Conservation (phyloP, 2,113 vertebrate genomes). For the Apteryx owenii region DNA sequence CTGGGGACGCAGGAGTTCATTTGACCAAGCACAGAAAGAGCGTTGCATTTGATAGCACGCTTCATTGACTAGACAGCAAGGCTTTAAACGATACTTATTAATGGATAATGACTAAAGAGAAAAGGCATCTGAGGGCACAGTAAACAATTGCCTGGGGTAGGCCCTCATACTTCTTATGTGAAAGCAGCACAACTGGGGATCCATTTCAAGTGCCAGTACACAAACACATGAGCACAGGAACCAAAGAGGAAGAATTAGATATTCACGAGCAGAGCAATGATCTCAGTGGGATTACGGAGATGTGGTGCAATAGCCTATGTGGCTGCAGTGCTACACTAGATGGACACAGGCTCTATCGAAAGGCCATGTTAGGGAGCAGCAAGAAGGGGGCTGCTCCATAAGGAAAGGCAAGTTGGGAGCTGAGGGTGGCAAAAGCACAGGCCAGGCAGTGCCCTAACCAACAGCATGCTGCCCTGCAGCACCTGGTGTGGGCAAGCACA, state of each 20-base stretch:
- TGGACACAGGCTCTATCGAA: neutral
- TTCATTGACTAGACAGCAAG: neutral
- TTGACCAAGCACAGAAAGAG: neutral
- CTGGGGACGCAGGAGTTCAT: neutral
- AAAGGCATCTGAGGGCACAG: neutral
- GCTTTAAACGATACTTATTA: neutral
- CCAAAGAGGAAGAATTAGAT: neutral
- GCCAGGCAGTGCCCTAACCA: neutral
- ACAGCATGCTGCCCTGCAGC: neutral
- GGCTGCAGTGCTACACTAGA: neutral
- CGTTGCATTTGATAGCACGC: neutral
- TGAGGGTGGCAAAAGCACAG: neutral
- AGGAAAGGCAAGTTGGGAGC: neutral
- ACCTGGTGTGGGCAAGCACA: neutral
- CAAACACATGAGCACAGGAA: neutral
- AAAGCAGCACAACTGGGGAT: fast-evolving
- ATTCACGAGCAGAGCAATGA: neutral
- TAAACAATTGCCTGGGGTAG: neutral
- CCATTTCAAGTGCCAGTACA: neutral
- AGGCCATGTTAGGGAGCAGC: neutral
- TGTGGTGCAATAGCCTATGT: neutral
- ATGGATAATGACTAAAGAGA: neutral
- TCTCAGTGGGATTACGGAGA: neutral
- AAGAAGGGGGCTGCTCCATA: neutral
- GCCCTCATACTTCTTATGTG: neutral